Conservation (phyloP, 1,140 invertebrate genomes). For the Oryctes rhinoceros region DNA sequence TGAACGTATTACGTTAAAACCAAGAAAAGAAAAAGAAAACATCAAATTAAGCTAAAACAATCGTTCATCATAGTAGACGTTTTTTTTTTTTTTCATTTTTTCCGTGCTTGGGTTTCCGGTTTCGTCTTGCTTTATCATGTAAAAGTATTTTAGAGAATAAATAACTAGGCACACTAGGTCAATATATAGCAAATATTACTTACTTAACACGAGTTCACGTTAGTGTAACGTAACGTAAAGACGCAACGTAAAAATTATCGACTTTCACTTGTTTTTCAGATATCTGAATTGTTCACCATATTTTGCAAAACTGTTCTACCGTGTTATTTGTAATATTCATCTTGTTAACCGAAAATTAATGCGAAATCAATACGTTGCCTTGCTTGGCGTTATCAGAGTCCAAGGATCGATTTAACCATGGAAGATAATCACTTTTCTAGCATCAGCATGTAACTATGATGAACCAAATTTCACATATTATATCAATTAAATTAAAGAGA, state of each 20-base stretch:
- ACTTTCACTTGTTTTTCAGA: constrained; percentile 42
- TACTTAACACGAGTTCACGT: constrained; percentile 40
- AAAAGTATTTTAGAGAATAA: constrained; percentile 43
- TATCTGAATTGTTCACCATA: constrained; percentile 36
- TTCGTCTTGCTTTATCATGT: constrained; percentile 13
- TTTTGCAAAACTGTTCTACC: constrained; percentile 39
- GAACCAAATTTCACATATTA: too few species aligned
- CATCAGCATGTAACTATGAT: too few species aligned
- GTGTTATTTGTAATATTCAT: constrained; percentile 35
- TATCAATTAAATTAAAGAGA: too few species aligned
- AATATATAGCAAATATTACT: constrained; percentile 49
- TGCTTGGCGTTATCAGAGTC: too few species aligned
- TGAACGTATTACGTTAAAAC: constrained; percentile 19
- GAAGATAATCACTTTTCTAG: too few species aligned
- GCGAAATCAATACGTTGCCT: too few species aligned
- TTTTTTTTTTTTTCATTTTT: background rate
- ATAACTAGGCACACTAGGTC: constrained; percentile 51
- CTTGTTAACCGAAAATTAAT: background rate
- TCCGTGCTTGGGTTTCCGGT: background rate
- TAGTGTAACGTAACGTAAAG: constrained; percentile 37
- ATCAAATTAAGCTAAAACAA: background rate
- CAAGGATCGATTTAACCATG: too few species aligned
- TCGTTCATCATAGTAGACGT: background rate
- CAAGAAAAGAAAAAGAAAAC: constrained; percentile 30
- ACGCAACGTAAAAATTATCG: constrained; percentile 42